Percentiles rank a stretch among this genome's conserved stretches.
These are phyloP conservation scores for Eumaeus atala DNA, from an alignment of 1,140 invertebrate genomes.

Conservation along the genomic window DNA sequence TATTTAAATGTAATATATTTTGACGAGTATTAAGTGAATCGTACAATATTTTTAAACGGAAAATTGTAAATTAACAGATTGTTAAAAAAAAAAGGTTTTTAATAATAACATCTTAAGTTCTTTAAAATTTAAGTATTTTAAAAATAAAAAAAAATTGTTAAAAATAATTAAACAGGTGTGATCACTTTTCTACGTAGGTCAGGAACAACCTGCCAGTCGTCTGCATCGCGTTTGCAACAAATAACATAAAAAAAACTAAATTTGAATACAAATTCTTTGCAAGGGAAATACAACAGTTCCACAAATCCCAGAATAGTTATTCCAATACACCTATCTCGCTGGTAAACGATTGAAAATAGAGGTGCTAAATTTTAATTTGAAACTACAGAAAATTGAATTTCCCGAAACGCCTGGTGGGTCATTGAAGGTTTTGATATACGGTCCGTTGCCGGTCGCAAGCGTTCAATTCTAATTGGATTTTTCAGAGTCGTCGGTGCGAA, in stretches of 20 bases:
- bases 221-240: no score
- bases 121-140: no score
- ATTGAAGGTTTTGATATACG: slow-evolving; percentile 15
- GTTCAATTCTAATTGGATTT: slow-evolving; percentile 17
- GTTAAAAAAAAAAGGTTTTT: no score
- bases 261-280: neutral
- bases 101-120: no score
- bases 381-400: slow-evolving; percentile 9
- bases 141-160: no score
- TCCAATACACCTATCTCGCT: slow-evolving; percentile 12
- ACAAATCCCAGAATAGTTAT: slow-evolving; percentile 10
- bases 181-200: no score
- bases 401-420: slow-evolving; percentile 9
- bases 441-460: slow-evolving; percentile 9
- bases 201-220: no score
- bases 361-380: slow-evolving; percentile 14
- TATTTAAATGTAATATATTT: no score
- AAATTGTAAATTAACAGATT: no score
- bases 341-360: slow-evolving; percentile 14
- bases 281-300: neutral
- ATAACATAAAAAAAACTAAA: neutral
- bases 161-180: no score
- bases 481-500: slow-evolving; percentile 16
- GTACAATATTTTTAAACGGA: no score
- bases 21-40: no score